A percentile compares a stretch with the other conserved stretches of the same genome.
Conservation (phyloP, 2,888 invertebrate species). For the Ariolimax columbianus region DNA sequence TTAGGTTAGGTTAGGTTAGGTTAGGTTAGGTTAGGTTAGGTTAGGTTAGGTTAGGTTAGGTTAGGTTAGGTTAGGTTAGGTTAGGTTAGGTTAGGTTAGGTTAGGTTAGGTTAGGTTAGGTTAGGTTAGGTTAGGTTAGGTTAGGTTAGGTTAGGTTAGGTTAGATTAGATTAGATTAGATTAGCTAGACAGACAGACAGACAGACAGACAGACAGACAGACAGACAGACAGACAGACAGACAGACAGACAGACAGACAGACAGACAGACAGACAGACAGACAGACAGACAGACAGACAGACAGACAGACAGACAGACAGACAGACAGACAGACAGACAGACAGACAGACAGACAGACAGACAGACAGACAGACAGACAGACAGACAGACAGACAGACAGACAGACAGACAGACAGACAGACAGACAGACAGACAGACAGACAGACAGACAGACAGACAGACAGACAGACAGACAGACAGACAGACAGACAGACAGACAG, state of each 20-base stretch:
- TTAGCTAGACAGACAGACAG: slow-evolving; percentile 1
- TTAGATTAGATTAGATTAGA: no score
- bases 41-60: no score
- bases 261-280: slow-evolving; percentile 4
- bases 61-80: no score
- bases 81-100: no score
- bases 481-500: neutral
- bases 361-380: slow-evolving; percentile 2
- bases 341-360: neutral
- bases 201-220: slow-evolving; percentile 24
- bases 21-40: no score
- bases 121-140: no score
- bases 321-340: slow-evolving; percentile 15
- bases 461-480: slow-evolving; percentile 16
- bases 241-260: neutral
- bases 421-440: slow-evolving; percentile 13
- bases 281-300: slow-evolving; percentile 17
- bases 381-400: slow-evolving; percentile 18
- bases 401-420: slow-evolving; percentile 18
- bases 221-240: neutral
- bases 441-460: slow-evolving; percentile 6
- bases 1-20: no score
- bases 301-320: slow-evolving; percentile 4
- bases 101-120: no score
- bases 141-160: no score